Base-by-base conservation (phyloP, 1,140 invertebrate genomes). In the Papilio polytes region DNA sequence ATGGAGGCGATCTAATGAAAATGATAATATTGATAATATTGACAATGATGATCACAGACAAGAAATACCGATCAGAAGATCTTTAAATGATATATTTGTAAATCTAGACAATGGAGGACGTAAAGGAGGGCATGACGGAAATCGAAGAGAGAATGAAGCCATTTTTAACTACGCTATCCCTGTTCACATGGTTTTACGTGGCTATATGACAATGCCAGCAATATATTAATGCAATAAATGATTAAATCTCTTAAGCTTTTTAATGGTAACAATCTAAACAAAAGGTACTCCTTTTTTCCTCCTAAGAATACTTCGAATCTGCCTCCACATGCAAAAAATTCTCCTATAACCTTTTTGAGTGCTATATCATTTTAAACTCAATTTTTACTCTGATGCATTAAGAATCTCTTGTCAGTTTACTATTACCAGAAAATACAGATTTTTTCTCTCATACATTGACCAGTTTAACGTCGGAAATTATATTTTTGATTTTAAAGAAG, bases 81-180 rank as follows among this genome's bases (percentile, higher is more conserved):
- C 77, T 6, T 41, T 78, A 20, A 44, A 78, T 44, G n/a, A 78
- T 44, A 44, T 78, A 20, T 78, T 63, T 66, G 44, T 78, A 63
- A 78, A 78, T 41, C 36, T 78, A 13, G 53, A 56, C n/a, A 44
- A 22, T 9, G 12, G 56, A 36, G 26, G 76, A 59, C 36, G 53
- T 26, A 77, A 26, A 59, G 18, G 22, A 1, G 4, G 15, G 2
- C 73, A n/a, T 3, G 8, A 26, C 53, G 74, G n/a, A 63, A n/a
- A 59, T 59, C 51, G 9, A 46, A 22, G 13, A 26, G 46, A 76
- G 9, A 78, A 66, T 41, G 74, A 78, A 15, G 51, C 74, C 2
- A 20, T 63, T 41, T 78, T 78, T 31, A 63, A 78, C 26, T 78
- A 78, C 56, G 77, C 77, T 1, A 41, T 78, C n/a, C 77, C 77